These are phyloP conservation scores for Bursaphelenchus okinawaensis DNA, from an alignment of 2,888 invertebrate genomes.

Conservation along the genomic window DNA sequence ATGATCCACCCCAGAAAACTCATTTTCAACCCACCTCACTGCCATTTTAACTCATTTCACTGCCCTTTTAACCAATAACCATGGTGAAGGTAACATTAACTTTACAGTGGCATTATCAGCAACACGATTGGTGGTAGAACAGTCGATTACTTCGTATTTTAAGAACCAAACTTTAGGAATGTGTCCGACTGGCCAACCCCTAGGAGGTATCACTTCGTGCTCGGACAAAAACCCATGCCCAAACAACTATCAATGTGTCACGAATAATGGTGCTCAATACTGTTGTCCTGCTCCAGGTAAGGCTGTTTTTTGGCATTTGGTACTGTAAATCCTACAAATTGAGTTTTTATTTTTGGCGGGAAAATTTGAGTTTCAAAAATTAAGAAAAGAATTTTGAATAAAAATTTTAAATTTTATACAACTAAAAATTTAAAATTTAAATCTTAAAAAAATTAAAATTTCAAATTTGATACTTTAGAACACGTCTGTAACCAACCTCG, in stretches of 20 bases:
- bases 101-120: neutral
- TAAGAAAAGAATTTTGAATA: too few relatives aligned
- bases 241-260: slow-evolving; percentile 52
- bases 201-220: slow-evolving; percentile 50
- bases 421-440: too few relatives aligned
- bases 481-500: slow-evolving; percentile 32
- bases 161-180: slow-evolving; percentile 27
- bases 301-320: neutral
- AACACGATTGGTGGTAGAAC: neutral
- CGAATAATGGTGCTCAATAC: slow-evolving; percentile 49
- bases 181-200: slow-evolving; percentile 52
- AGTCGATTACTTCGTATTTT: neutral
- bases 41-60: too few relatives aligned
- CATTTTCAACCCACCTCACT: too few relatives aligned
- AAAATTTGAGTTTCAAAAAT: too few relatives aligned
- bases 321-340: neutral
- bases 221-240: slow-evolving; percentile 48
- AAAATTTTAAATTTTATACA: too few relatives aligned
- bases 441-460: neutral
- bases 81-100: too few relatives aligned
- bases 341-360: too few relatives aligned
- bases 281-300: slow-evolving; percentile 48
- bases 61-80: too few relatives aligned
- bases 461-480: slow-evolving; percentile 19
- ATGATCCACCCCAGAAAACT: too few relatives aligned